Evolutionary conservation across 2,888 invertebrate species (phyloP), one percentile per base, ranked within the genome.

Genomic region (Hydrotaea cyrtoneurina): DNA sequence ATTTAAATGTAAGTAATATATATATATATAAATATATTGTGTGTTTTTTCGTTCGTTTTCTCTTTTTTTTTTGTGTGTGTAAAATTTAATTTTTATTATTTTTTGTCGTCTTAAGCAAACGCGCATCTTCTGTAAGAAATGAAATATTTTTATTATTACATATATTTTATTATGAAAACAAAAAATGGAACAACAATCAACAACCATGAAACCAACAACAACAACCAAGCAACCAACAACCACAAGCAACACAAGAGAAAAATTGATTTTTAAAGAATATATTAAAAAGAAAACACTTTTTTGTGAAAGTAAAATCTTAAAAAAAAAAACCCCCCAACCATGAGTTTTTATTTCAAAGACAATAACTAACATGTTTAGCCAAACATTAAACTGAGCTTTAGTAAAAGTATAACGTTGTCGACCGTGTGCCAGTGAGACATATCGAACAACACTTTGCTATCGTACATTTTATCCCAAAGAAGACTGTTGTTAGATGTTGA

Each of bases 301-400:
- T 69, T 69, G 69, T 69, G 69, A 43, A 69, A 69, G 43, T 69
- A 69, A 69, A 69, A 46, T 21, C 46, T 69, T 39, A 69, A 69
- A 69, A 66, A 81, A 78, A 31, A 31, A 31, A n/a, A n/a, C n/a
- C n/a, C 7, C 31, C 2, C 73, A 85, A 85, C 75, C 66, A 77
- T 59, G 79, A 78, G 57, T 83, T 66, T 83, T 83, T 76, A 64
- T 71, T 82, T 74, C 46, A 76, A 57, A 31, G 7, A 31, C 31
- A 31, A 31, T 7, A 31, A 31, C 31, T 7, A 31, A 31, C 31
- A 31, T 31, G 31, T 31, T 31, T 31, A 31, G 31, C 31, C 31
- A 31, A 2, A 31, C 31, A 7, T 31, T 31, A 4, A 31, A 4
- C 2, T 7, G 2, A 31, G 31, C 7, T 31, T 31, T 31, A 4